These are phyloP conservation scores for Homarus americanus DNA, from an alignment of 1,140 invertebrate species.

Conservation along the genomic window DNA sequence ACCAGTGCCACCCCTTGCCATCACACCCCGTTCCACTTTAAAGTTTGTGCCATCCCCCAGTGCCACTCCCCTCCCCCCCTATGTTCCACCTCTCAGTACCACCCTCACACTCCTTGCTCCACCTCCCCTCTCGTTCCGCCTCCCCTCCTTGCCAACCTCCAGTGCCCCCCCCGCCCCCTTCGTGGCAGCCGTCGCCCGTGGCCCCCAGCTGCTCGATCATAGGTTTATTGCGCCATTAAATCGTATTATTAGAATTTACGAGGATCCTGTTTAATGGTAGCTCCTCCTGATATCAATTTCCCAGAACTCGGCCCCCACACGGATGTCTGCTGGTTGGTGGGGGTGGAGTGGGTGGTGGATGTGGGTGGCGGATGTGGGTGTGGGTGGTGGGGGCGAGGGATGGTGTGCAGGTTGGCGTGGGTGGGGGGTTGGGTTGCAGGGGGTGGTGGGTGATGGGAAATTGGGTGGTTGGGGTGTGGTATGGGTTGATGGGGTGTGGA, in stretches of 20 bases:
- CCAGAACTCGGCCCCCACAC: slow-evolving; percentile 1
- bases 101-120: not conserved
- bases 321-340: not conserved
- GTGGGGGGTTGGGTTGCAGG: not conserved
- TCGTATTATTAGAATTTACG: slow-evolving; percentile 70
- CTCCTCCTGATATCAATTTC: slow-evolving; percentile 53
- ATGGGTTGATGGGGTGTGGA: slow-evolving; percentile 7
- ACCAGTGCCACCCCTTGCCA: not conserved
- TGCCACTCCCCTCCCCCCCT: not conserved
- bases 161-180: not conserved
- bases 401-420: not conserved
- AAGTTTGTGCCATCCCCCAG: not conserved
- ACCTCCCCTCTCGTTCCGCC: not conserved
- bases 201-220: slow-evolving; percentile 58
- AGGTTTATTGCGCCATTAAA: slow-evolving; percentile 63
- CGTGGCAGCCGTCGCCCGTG: not conserved
- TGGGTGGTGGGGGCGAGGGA: not conserved
- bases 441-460: not conserved
- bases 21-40: not conserved
- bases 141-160: not conserved
- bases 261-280: slow-evolving; percentile 42
- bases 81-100: not conserved
- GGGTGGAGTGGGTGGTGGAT: not conserved
- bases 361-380: not conserved
- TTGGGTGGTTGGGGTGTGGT: not conserved